phyloP scores from a whole-genome alignment of 2,113 vertebrate species.

The Piaya cayana region DNA sequence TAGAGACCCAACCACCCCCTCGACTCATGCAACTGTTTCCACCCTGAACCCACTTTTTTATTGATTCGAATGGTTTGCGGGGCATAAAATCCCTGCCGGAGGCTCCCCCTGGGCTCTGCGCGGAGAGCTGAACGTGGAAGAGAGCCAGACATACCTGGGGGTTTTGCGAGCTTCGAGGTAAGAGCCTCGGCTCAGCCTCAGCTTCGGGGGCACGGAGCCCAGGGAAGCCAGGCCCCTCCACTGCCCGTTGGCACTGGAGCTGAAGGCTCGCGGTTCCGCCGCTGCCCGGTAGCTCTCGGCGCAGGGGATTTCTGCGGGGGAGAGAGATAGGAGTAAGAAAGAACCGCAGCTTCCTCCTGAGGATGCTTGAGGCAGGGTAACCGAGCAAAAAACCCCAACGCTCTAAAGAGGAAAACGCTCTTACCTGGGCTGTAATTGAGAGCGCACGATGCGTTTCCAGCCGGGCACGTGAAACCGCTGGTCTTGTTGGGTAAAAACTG shows the following conservation, averaged over 20 bases:
- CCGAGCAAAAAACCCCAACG: accelerated
- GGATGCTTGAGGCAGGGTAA: no score
- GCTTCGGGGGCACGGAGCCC: constrained; percentile 59
- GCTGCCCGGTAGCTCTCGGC: constrained; percentile 51
- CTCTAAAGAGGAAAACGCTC: not conserved
- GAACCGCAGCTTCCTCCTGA: no score
- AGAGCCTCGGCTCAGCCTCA: constrained; percentile 64
- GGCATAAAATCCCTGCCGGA: accelerated
- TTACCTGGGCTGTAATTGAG: constrained; percentile 79
- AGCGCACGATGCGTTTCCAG: constrained; percentile 77
- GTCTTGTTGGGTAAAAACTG: constrained; percentile 75
- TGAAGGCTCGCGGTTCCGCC: constrained; percentile 34
- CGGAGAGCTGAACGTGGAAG: accelerated
- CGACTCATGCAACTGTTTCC: accelerated
- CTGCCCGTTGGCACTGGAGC: constrained; percentile 73
- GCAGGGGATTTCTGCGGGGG: constrained; percentile 39
- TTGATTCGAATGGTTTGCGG: accelerated
- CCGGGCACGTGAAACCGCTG: constrained; percentile 76
- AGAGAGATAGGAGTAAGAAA: not conserved
- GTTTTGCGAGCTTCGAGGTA: constrained; percentile 75
- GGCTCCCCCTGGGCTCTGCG: accelerated
- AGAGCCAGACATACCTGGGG: constrained; percentile 51
- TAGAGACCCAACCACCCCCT: accelerated
- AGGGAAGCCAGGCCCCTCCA: constrained; percentile 66
- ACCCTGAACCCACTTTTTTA: accelerated